phyloP scores from a whole-genome alignment of 92 coral and sea anemone species.

The Bergia sp. region DNA sequence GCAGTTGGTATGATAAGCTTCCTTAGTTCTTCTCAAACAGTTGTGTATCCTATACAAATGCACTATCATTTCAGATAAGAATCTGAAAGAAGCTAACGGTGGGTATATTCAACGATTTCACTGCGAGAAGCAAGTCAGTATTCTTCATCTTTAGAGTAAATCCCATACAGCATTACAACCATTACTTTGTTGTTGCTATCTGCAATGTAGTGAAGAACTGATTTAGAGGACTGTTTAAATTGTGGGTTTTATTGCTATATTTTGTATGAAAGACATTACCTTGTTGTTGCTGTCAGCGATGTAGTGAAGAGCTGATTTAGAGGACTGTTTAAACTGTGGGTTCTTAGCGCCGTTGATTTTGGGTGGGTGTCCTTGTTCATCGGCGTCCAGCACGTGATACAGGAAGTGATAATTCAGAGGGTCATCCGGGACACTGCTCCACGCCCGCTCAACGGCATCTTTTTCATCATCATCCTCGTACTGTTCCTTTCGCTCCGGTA shows the following conservation, averaged over 20 bases:
- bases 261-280: slow-evolving; percentile 16
- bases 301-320: slow-evolving; percentile 73
- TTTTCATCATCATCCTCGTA: slow-evolving; percentile 67
- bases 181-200: too few relatives aligned
- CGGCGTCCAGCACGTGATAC: slow-evolving; percentile 78
- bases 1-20: too few relatives aligned
- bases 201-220: neutral
- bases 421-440: slow-evolving; percentile 83
- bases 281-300: slow-evolving; percentile 76
- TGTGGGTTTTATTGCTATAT: neutral
- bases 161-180: too few relatives aligned
- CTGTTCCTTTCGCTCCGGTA: slow-evolving; percentile 68
- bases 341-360: slow-evolving; percentile 51
- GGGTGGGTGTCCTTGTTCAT: slow-evolving; percentile 75
- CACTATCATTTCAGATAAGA: too few relatives aligned
- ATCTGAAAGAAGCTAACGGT: too few relatives aligned
- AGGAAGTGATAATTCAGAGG: slow-evolving; percentile 86
- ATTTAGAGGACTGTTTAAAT: neutral
- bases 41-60: too few relatives aligned
- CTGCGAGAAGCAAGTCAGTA: too few relatives aligned
- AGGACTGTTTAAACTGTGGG: slow-evolving; percentile 59
- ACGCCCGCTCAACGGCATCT: slow-evolving; percentile 76
- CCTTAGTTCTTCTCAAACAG: too few relatives aligned
- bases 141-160: too few relatives aligned
- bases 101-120: too few relatives aligned